phyloP scores from a whole-genome alignment of 2,888 invertebrate species.

The Tromatobia lineatoria region DNA sequence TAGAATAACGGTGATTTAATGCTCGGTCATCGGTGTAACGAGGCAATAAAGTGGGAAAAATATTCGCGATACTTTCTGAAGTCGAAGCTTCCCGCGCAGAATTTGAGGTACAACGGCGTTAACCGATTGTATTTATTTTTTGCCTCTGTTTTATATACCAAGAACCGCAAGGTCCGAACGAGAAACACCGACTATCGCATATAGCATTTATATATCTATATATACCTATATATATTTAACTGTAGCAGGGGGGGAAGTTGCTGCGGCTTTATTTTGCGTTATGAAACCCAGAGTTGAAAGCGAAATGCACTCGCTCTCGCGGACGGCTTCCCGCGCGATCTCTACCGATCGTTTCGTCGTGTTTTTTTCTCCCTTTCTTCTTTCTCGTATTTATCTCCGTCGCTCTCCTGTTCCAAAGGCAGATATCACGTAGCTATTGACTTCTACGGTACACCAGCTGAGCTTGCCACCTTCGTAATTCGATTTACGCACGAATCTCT shows the following conservation, averaged over 20 bases:
- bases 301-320: conserved; percentile 74
- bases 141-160: conserved; percentile 33
- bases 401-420: conserved; percentile 49
- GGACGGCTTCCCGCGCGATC: conserved; percentile 55
- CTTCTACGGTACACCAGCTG: conserved; percentile 31
- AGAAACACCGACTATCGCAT: conserved; percentile 44
- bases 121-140: conserved; percentile 10
- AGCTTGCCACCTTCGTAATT: conserved; percentile 60
- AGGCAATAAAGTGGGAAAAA: conserved; percentile 26
- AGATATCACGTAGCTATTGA: conserved; percentile 53
- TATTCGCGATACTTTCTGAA: conserved; percentile 12
- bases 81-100: conserved; percentile 32
- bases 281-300: conserved; percentile 80
- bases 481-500: conserved; percentile 58
- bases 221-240: conserved; percentile 20
- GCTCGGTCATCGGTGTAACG: not conserved
- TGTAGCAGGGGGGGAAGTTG: conserved; percentile 36
- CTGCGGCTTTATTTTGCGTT: conserved; percentile 78
- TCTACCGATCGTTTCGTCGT: conserved; percentile 54
- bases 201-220: conserved; percentile 18
- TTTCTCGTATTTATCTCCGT: conserved; percentile 19
- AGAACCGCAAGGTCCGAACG: conserved; percentile 74
- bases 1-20: not conserved
- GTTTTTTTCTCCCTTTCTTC: conserved; percentile 48
- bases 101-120: conserved; percentile 25